Percentiles rank a stretch among this genome's conserved stretches.
Evolutionary conservation across 2,888 invertebrate species (phyloP).

Genomic region (Hirtodrosophila trivittata): DNA sequence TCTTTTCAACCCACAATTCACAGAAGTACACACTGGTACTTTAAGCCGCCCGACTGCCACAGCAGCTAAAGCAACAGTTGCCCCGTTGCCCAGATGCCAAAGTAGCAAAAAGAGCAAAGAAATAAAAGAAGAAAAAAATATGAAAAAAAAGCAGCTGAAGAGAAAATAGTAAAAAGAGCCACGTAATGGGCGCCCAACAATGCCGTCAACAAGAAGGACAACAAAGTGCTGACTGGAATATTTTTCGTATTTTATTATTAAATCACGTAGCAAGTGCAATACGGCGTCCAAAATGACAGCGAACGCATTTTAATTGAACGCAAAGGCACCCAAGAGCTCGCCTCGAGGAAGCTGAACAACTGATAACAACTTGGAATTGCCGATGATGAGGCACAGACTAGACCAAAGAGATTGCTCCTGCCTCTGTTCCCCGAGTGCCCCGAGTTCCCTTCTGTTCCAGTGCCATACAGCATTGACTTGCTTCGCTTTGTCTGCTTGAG

Average conservation of each 20-base stretch:
- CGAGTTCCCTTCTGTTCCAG: conserved; percentile 16
- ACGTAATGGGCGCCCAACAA: conserved; percentile 66
- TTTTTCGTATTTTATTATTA: conserved; percentile 75
- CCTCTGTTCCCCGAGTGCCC: background rate
- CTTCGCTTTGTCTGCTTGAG: conserved; percentile 30
- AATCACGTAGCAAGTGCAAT: conserved; percentile 77
- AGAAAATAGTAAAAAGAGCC: conserved; percentile 49
- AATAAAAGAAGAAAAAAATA: conserved; percentile 1
- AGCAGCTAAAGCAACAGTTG: conserved; percentile 68
- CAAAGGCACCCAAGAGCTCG: conserved; percentile 23
- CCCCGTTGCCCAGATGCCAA: conserved; percentile 7
- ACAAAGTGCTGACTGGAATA: conserved; percentile 74
- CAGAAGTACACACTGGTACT: background rate
- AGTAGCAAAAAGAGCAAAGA: conserved; percentile 12
- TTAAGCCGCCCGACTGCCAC: background rate
- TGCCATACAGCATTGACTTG: conserved; percentile 30
- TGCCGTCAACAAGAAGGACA: conserved; percentile 56
- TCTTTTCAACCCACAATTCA: background rate
- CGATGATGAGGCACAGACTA: conserved; percentile 65
- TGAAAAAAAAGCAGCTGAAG: background rate
- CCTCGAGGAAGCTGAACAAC: conserved; percentile 23
- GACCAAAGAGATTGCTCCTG: conserved; percentile 20
- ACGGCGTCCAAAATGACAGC: conserved; percentile 78
- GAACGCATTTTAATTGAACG: conserved; percentile 79
- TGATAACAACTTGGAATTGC: conserved; percentile 43